phyloP scores from a whole-genome alignment of 2,113 vertebrate genomes.

The Tinamus guttatus region DNA sequence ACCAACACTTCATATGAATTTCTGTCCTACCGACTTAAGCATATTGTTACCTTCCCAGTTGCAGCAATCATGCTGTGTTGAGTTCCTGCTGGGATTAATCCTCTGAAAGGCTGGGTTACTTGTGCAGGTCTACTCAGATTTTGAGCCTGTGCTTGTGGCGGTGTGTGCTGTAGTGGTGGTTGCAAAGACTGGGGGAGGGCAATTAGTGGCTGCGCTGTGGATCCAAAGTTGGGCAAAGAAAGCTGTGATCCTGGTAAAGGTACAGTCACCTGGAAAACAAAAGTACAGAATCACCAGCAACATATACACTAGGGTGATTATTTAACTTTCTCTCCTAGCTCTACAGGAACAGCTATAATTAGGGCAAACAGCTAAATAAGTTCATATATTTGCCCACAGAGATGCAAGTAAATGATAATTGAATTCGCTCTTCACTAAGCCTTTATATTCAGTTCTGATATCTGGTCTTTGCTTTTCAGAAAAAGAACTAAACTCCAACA shows the following conservation, averaged over 20 bases:
- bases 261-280: conserved; percentile 85
- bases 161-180: conserved; percentile 84
- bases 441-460: background rate
- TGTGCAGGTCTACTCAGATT: conserved; percentile 89
- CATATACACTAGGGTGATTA: background rate
- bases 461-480: background rate
- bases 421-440: background rate
- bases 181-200: conserved; percentile 91
- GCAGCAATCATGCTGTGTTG: conserved; percentile 92
- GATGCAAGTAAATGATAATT: background rate
- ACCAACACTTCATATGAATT: background rate
- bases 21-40: background rate
- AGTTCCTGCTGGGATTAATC: conserved; percentile 88
- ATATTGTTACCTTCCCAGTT: conserved; percentile 86
- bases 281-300: conserved; percentile 23
- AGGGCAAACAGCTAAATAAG: background rate
- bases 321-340: background rate
- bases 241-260: conserved; percentile 93
- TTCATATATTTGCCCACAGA: background rate
- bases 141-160: conserved; percentile 89
- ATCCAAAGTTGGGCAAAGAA: conserved; percentile 93
- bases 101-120: conserved; percentile 90
- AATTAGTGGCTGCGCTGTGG: conserved; percentile 92
- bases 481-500: background rate
- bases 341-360: background rate